Evolutionary conservation across 2,888 invertebrate species (phyloP), one percentile per base, ranked within the genome.

Genomic region (Andrena marginata): DNA sequence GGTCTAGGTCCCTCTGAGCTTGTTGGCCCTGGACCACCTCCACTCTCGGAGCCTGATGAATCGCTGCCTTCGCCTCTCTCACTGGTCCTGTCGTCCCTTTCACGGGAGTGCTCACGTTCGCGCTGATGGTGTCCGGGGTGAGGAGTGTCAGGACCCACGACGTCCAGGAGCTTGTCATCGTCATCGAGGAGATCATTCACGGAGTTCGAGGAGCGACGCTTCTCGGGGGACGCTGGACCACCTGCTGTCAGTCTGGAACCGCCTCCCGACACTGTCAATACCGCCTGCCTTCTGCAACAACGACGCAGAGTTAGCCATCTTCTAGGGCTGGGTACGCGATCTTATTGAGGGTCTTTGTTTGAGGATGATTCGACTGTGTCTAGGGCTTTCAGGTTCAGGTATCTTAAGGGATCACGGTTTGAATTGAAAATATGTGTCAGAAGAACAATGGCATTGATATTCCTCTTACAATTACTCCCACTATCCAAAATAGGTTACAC

Each of bases 71-170:
- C 94, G 51, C 93, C 93, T 31, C 93, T 89, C 31, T 94, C 94
- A 87, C 94, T 93, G 75, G 91, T 89, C 2, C 93, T 87, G 84
- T 94, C 94, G 81, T 93, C 94, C 72, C 94, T 89, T 26, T 94
- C 93, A 67, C 93, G 91, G 8, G 93, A 92, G n/a, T 92, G 93
- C 33, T 93, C 93, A 4, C 93, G 92, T 26, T 92, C 92, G 0
- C 92, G 87, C 31, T 91, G 92, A 78, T 93, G 93, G 60, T 93
- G 94, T 8, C 95, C 95, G 81, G 97, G 96, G 62, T 97, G 96
- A 10, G 97, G 97, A 89, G 97, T 97, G 91, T 98, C 97, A 70
- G 97, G 98, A 0, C 98, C 98, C 0, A 98, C 98, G 31, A 98
- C 98, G 94, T 98, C 98, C 92, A 98, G 94, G 33, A 97, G 95